phyloP scores from a whole-genome alignment of 2,888 invertebrate species.

The Yponomeuta plumbellus region DNA sequence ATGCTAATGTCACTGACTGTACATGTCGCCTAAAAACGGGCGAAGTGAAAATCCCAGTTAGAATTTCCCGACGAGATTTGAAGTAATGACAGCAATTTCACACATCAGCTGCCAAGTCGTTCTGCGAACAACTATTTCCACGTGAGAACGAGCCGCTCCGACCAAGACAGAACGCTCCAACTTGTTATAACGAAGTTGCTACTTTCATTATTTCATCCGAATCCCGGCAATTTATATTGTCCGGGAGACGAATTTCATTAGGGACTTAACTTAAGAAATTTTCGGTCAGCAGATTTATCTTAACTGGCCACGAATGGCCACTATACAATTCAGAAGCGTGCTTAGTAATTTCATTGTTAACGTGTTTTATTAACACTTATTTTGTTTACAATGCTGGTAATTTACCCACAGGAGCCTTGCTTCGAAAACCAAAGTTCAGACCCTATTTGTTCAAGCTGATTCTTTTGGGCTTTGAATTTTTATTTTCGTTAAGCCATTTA shows the following conservation, averaged over 20 bases:
- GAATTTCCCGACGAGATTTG: slow-evolving; percentile 11
- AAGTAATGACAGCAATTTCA: slow-evolving; percentile 19
- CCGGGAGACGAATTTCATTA: not conserved
- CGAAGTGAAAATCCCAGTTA: not conserved
- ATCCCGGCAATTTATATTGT: not conserved
- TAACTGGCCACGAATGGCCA: too few species aligned
- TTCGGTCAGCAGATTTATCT: not conserved
- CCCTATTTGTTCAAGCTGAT: too few species aligned
- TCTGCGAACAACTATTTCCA: slow-evolving; percentile 14
- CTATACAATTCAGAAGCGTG: too few species aligned
- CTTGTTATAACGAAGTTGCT: not conserved
- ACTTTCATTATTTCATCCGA: not conserved
- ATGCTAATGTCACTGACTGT: not conserved
- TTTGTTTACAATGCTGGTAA: too few species aligned
- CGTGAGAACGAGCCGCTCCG: not conserved
- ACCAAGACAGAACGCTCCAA: not conserved
- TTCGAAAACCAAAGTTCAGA: too few species aligned
- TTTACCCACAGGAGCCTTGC: too few species aligned
- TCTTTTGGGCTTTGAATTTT: too few species aligned
- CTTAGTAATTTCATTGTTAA: too few species aligned
- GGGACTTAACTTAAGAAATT: not conserved
- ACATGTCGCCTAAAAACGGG: not conserved
- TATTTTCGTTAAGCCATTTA: too few species aligned
- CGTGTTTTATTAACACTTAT: too few species aligned
- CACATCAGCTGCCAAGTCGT: slow-evolving; percentile 10